Base-by-base conservation (phyloP, 2,797 vertebrate species). In the Apogon hyalosoma region DNA sequence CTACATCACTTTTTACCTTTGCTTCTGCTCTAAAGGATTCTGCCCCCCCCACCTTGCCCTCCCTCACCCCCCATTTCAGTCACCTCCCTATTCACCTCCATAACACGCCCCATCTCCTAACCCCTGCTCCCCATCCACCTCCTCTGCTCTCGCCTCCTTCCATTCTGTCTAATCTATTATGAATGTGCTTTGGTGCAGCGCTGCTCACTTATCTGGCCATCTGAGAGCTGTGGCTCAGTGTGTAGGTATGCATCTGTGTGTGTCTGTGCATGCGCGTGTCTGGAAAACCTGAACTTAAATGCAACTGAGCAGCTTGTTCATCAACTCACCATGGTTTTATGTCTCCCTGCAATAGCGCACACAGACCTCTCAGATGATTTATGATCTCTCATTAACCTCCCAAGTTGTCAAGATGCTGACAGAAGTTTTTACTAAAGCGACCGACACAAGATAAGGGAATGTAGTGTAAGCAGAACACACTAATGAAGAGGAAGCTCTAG, bases 311-410 rank as follows among this genome's bases (percentile, higher is more conserved):
- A 24, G 3, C 40, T 59, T 18, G 16, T 76, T 67, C 38, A 49
- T 63, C 47, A 48, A 39, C 38, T 31, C 52, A 48, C 31, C 13
- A 18, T 62, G 54, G 59, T 50, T 56, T 38, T n/a, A 36, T 14
- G 1, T 62, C 45, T 19, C 4, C 6, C 54, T 65, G 14, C 24
- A n/a, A 54, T 14, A 19, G 42, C 58, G 31, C 12, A 15, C 12
- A 15, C 41, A 39, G 10, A 64, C 36, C 15, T 7, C 31, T 48
- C 18, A 12, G 45, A 64, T 85, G 72, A 87, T 87, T 87, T 86
- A 89, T 82, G 71, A 80, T 74, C 75, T 70, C 55, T 86, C 68
- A 88, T 88, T 83, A 85, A 84, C 80, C 81, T 80, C 79, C 53
- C 41, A 41, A 45, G 69, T 50, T 55, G 47, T 63, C 33, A 74